phyloP scores from a whole-genome alignment of 2,797 vertebrate species.

The Leucoraja ocellata region DNA sequence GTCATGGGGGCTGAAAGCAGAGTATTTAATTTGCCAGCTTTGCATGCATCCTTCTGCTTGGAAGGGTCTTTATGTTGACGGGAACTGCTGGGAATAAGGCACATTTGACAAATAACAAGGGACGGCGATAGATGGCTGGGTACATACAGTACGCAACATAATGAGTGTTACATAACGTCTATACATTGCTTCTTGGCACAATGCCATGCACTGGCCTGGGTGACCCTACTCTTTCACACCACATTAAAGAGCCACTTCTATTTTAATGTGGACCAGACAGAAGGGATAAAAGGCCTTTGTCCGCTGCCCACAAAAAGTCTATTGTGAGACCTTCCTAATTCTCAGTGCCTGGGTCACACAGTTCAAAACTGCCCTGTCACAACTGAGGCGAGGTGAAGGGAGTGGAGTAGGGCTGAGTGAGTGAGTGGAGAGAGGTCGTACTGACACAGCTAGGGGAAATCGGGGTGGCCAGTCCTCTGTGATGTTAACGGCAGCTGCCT shows the following conservation, averaged over 20 bases:
- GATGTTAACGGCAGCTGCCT: conserved; percentile 18
- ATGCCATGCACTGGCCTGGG: too few species aligned
- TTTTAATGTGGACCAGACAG: conserved; percentile 1
- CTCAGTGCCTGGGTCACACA: background rate
- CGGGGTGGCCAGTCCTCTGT: background rate
- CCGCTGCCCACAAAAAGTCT: background rate
- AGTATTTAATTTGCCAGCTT: background rate
- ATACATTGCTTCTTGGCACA: background rate
- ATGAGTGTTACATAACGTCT: background rate
- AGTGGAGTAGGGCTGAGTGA: too few species aligned
- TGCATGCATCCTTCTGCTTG: background rate
- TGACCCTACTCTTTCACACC: background rate
- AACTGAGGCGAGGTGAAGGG: too few species aligned
- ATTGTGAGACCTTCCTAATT: background rate
- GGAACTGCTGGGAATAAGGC: background rate
- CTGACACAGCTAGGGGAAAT: background rate
- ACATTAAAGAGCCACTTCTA: conserved; percentile 4
- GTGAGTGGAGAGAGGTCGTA: background rate
- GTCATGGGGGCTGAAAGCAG: background rate
- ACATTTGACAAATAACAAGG: background rate
- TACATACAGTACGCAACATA: background rate
- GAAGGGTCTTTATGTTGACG: background rate
- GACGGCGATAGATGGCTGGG: background rate
- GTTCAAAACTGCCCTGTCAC: background rate
- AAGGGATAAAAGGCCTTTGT: background rate